Conservation (phyloP, 2,797 vertebrate genomes). For the Cephalopachus bancanus region DNA sequence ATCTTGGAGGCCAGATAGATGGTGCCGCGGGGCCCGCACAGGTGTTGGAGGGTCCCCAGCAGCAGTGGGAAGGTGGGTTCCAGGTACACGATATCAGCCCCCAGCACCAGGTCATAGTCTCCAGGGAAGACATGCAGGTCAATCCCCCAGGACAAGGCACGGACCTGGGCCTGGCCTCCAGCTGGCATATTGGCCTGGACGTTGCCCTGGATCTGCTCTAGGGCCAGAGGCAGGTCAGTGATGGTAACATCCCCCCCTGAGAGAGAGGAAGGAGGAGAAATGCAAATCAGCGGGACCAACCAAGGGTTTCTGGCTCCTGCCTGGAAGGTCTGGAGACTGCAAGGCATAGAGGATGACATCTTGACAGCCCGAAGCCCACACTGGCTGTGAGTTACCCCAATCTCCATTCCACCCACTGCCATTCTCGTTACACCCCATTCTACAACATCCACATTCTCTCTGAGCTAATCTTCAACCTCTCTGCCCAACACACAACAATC, state of each 20-base stretch:
- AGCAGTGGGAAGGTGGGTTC: conserved; percentile 91
- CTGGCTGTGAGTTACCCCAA: conserved; percentile 51
- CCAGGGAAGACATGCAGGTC: conserved; percentile 90
- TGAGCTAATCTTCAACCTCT: conserved; percentile 79
- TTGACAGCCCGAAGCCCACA: conserved; percentile 27
- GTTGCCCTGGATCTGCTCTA: conserved; percentile 92
- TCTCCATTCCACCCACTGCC: not conserved
- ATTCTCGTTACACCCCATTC: conserved; percentile 67
- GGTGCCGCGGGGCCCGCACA: conserved; percentile 87
- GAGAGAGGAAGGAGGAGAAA: conserved; percentile 79
- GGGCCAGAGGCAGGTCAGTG: conserved; percentile 92
- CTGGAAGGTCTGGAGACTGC: conserved; percentile 11
- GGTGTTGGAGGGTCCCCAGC: conserved; percentile 91
- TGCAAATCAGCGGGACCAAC: conserved; percentile 71
- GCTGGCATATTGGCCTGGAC: conserved; percentile 89
- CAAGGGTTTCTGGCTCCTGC: not conserved
- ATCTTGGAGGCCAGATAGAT: conserved; percentile 92
- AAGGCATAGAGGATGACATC: not conserved
- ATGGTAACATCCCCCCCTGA: conserved; percentile 93
- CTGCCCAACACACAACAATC: conserved; percentile 49
- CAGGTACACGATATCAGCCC: conserved; percentile 93
- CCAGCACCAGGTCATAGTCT: conserved; percentile 93
- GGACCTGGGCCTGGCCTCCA: conserved; percentile 84
- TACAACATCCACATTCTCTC: conserved; percentile 76
- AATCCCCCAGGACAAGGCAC: conserved; percentile 92